Percentiles rank a stretch among this genome's conserved stretches.
Evolutionary conservation across 2,888 invertebrate species (phyloP).

Genomic region (Bugula neritina): DNA sequence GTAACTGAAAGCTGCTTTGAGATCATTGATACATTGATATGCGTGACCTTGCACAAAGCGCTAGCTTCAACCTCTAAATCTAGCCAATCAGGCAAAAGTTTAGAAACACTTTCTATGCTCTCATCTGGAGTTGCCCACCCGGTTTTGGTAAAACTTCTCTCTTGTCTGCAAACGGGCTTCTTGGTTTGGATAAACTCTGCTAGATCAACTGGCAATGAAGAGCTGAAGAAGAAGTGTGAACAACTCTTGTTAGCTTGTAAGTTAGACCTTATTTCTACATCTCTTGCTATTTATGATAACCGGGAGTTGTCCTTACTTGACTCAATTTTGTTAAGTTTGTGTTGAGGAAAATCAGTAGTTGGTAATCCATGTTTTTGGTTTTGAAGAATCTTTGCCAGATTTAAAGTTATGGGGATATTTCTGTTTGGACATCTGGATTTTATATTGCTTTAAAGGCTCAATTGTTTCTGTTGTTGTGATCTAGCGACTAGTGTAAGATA

Average conservation of each 20-base stretch:
- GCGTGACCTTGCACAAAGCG: conserved; percentile 38
- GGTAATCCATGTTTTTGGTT: no score
- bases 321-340: no score
- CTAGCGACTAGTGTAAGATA: no score
- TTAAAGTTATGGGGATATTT: no score
- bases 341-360: no score
- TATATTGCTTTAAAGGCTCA: no score
- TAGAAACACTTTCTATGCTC: not conserved
- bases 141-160: conserved; percentile 42
- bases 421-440: no score
- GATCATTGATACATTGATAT: conserved; percentile 48
- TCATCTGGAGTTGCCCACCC: conserved; percentile 22
- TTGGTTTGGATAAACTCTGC: conserved; percentile 47
- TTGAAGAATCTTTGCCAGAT: no score
- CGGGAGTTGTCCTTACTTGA: no score
- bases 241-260: not conserved
- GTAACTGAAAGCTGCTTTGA: conserved; percentile 9
- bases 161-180: conserved; percentile 48
- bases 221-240: conserved; percentile 1
- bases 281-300: no score
- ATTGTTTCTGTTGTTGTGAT: no score
- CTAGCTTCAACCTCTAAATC: not conserved
- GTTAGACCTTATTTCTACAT: no score
- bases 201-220: conserved; percentile 30
- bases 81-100: not conserved